A percentile compares a stretch with the other conserved stretches of the same genome.
Conservation (phyloP, 2,888 invertebrate species). For the Drosophila putrida region DNA sequence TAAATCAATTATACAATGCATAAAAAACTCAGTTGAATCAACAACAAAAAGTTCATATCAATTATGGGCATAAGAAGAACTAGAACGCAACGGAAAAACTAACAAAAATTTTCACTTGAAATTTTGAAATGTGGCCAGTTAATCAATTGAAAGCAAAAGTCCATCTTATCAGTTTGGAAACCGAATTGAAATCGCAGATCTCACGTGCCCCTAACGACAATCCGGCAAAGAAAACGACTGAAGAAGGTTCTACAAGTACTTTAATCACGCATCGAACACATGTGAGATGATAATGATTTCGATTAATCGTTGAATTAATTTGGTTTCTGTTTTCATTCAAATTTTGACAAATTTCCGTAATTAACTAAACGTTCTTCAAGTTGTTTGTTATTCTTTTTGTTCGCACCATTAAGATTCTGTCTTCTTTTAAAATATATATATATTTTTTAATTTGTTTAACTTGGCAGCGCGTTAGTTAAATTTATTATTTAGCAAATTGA, state of each 20-base stretch:
- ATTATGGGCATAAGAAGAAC: neutral
- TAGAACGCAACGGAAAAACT: neutral
- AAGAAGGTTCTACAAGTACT: constrained; percentile 12
- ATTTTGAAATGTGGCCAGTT: neutral
- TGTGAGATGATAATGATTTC: constrained; percentile 37
- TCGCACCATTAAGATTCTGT: constrained; percentile 9
- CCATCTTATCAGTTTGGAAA: constrained; percentile 16
- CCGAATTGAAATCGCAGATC: constrained; percentile 4
- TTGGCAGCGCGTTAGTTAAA: constrained; percentile 19
- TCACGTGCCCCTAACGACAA: constrained; percentile 11
- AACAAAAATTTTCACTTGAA: constrained; percentile 2
- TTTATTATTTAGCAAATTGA: constrained; percentile 32
- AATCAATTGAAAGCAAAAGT: constrained; percentile 6
- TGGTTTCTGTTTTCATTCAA: constrained; percentile 12
- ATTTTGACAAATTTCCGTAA: constrained; percentile 22
- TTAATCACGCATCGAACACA: constrained; percentile 58
- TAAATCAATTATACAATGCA: constrained; percentile 48
- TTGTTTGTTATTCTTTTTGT: constrained; percentile 2
- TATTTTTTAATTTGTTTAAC: constrained; percentile 11
- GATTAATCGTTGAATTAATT: constrained; percentile 26
- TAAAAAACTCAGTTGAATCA: constrained; percentile 6
- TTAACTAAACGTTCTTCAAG: constrained; percentile 17
- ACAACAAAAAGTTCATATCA: constrained; percentile 6
- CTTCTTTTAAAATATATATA: constrained; percentile 2
- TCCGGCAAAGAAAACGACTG: constrained; percentile 10